A percentile compares a stretch with the other conserved stretches of the same genome.
Conservation (phyloP, 2,888 invertebrate genomes). For the Scaptomyza cyrtandrae region DNA sequence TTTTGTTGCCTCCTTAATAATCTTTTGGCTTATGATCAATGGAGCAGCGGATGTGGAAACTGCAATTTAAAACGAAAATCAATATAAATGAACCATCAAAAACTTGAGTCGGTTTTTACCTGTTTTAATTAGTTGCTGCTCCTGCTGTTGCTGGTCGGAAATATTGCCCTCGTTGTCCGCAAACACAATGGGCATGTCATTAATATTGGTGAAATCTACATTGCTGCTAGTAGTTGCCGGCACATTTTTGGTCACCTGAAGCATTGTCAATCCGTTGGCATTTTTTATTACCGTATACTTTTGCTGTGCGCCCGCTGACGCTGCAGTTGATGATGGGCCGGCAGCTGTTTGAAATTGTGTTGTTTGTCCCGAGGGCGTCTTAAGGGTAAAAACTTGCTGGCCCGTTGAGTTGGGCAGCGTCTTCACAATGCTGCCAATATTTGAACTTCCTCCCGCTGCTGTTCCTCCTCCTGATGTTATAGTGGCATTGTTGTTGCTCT, state of each 20-base stretch:
- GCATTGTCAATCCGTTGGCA: slow-evolving; percentile 65
- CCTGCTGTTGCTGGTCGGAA: slow-evolving; percentile 55
- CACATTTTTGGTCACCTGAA: slow-evolving; percentile 69
- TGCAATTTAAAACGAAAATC: slow-evolving; percentile 2
- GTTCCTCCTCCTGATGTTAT: background rate
- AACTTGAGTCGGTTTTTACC: slow-evolving; percentile 40
- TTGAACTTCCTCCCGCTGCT: slow-evolving; percentile 35
- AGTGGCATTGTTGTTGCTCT: slow-evolving; percentile 51
- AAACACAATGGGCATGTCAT: slow-evolving; percentile 88
- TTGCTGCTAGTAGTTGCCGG: slow-evolving; percentile 24
- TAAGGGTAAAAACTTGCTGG: slow-evolving; percentile 82
- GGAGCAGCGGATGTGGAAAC: slow-evolving; percentile 51
- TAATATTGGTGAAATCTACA: slow-evolving; percentile 86
- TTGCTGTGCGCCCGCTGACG: slow-evolving; percentile 63
- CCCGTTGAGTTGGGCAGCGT: slow-evolving; percentile 60
- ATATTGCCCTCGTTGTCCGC: slow-evolving; percentile 86
- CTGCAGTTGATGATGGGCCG: background rate
- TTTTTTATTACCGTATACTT: slow-evolving; percentile 83
- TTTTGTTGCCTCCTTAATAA: slow-evolving; percentile 75
- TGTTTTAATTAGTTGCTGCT: slow-evolving; percentile 42
- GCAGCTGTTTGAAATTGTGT: slow-evolving; percentile 77
- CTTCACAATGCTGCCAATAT: slow-evolving; percentile 79
- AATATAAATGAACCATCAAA: background rate
- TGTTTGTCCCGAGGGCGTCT: slow-evolving; percentile 76
- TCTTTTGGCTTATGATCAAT: slow-evolving; percentile 81